Evolutionary conservation across 2,113 vertebrate species (phyloP).

Genomic region (Apodemus speciosus): DNA sequence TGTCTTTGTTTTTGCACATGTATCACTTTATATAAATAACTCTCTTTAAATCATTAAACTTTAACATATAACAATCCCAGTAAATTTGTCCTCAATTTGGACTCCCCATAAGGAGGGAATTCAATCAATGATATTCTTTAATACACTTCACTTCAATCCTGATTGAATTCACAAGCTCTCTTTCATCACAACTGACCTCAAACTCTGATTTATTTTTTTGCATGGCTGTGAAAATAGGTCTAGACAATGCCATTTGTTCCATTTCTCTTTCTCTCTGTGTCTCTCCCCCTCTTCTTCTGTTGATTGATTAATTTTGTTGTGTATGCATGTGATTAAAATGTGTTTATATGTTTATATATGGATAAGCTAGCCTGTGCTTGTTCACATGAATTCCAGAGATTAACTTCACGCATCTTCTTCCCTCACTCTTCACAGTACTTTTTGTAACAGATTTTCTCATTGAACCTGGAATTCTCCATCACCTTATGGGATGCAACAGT

Average conservation of each 20-base stretch:
- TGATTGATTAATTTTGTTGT: no score
- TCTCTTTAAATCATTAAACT: slow-evolving; percentile 8
- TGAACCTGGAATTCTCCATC: neutral
- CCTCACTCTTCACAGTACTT: neutral
- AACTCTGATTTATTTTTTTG: neutral
- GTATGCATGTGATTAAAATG: no score
- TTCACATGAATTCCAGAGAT: neutral
- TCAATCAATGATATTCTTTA: neutral
- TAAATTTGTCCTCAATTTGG: neutral
- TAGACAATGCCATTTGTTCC: neutral
- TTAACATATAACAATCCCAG: neutral
- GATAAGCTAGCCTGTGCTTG: neutral
- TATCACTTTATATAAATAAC: neutral
- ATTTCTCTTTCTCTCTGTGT: neutral
- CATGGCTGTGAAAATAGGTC: neutral
- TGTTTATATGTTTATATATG: neutral
- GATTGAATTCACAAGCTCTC: neutral
- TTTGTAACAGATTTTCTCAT: neutral
- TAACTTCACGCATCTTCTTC: neutral
- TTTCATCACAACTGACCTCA: neutral
- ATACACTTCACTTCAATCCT: fast-evolving
- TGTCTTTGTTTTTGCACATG: neutral
- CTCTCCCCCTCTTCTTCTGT: neutral
- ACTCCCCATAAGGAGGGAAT: neutral
- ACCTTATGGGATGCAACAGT: neutral